phyloP scores from a whole-genome alignment of 1,140 invertebrate species.

The Idris sp. region DNA sequence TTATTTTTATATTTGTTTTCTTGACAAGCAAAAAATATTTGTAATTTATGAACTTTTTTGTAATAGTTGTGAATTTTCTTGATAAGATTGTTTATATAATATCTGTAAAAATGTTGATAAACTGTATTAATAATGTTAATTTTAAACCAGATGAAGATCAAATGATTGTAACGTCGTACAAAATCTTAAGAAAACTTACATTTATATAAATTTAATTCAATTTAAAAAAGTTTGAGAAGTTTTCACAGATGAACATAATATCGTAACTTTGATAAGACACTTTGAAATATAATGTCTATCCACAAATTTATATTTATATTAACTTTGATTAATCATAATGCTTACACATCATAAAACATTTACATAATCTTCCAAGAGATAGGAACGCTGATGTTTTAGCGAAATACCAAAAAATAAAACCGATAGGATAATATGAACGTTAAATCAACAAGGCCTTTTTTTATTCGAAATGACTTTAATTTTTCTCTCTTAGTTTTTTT shows the following conservation, averaged over 20 bases:
- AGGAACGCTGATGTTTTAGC: constrained; percentile 3
- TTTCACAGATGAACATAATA: not conserved
- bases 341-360: constrained; percentile 17
- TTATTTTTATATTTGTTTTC: no score
- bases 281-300: constrained; percentile 22
- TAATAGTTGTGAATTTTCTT: no score
- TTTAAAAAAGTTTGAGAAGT: no score
- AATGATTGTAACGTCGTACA: no score
- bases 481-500: constrained; percentile 7
- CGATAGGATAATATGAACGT: constrained; percentile 11
- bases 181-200: no score
- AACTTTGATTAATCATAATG: constrained; percentile 10
- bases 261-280: constrained; percentile 15
- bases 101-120: no score
- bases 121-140: no score
- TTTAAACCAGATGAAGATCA: no score
- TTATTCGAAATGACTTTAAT: constrained; percentile 16
- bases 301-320: constrained; percentile 23
- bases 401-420: constrained; percentile 18
- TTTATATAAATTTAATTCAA: no score
- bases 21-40: no score
- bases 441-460: constrained; percentile 17
- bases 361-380: constrained; percentile 17
- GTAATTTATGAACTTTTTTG: no score
- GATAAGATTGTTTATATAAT: no score